Evolutionary conservation across 1,140 invertebrate species (phyloP).

Genomic region (Listronotus bonariensis): DNA sequence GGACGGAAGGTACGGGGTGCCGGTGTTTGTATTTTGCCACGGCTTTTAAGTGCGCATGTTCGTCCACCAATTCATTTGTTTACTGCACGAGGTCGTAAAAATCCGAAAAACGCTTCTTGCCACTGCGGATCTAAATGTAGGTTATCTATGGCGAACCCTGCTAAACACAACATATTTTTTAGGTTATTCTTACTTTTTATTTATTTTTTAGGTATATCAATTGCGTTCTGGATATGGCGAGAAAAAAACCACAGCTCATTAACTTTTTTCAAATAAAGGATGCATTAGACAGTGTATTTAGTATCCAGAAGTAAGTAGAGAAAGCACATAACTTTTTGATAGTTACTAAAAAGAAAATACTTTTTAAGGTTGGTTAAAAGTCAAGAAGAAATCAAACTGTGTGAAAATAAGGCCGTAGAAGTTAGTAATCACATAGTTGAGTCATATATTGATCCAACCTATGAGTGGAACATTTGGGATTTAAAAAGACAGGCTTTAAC

Average conservation of each 20-base stretch:
- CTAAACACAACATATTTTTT: too few relatives aligned
- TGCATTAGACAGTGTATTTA: constrained; percentile 58
- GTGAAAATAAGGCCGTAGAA: constrained; percentile 67
- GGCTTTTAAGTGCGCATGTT: too few relatives aligned
- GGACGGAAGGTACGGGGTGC: too few relatives aligned
- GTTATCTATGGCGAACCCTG: too few relatives aligned
- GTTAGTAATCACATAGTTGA: constrained; percentile 69
- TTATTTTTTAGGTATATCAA: constrained; percentile 59
- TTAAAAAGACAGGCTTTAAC: constrained; percentile 56
- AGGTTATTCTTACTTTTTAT: too few relatives aligned
- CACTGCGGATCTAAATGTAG: too few relatives aligned
- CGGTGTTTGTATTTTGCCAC: too few relatives aligned
- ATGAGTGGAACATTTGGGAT: constrained; percentile 80
- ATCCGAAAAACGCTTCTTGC: too few relatives aligned
- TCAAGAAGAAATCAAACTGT: constrained; percentile 48
- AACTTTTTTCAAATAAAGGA: constrained; percentile 64
- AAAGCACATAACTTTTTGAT: too few relatives aligned
- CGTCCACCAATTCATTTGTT: too few relatives aligned
- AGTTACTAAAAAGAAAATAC: neutral
- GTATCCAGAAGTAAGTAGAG: constrained; percentile 44
- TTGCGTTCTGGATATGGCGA: constrained; percentile 60
- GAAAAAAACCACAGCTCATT: constrained; percentile 64
- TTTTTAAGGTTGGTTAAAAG: constrained; percentile 37
- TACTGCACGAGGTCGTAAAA: too few relatives aligned
- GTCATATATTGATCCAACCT: constrained; percentile 66